Evolutionary conservation across 2,797 vertebrate species (phyloP).

Genomic region (Acridotheres tristis): DNA sequence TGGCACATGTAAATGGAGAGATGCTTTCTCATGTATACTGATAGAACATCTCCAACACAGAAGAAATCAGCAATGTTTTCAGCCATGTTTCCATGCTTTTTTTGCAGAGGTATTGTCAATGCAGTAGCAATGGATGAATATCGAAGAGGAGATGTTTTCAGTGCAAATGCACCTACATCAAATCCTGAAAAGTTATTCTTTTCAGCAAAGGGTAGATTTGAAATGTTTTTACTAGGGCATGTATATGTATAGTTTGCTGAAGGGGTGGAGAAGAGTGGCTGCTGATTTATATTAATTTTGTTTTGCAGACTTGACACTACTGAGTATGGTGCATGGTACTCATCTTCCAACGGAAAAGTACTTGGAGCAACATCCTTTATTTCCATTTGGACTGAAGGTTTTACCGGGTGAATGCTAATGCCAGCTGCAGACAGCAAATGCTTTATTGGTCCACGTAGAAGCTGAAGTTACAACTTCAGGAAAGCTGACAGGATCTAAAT

Average conservation of each 20-base stretch:
- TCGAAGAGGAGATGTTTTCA: not conserved
- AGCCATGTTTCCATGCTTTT: not conserved
- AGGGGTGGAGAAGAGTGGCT: not conserved
- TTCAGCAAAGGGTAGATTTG: slow-evolving; percentile 4
- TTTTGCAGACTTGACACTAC: slow-evolving; percentile 18
- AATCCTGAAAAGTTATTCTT: slow-evolving; percentile 7
- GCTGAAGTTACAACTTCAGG: not conserved
- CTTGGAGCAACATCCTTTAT: slow-evolving; percentile 13
- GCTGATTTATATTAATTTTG: slow-evolving; percentile 32
- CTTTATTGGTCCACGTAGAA: slow-evolving; percentile 11
- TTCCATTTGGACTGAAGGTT: not conserved
- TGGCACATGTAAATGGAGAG: not conserved
- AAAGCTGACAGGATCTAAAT: not conserved
- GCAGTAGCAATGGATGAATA: not conserved
- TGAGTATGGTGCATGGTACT: not conserved
- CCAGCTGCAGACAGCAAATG: not conserved
- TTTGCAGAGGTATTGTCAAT: not conserved
- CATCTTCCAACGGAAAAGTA: not conserved
- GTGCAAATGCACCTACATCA: not conserved
- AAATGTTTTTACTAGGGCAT: not conserved
- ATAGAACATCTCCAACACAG: not conserved
- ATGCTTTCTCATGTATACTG: not conserved
- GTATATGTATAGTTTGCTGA: not conserved
- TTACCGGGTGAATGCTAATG: not conserved
- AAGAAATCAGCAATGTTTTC: not conserved